These are phyloP conservation scores for Drosophila lutescens DNA, from an alignment of 2,888 invertebrate genomes.

Conservation along the genomic window DNA sequence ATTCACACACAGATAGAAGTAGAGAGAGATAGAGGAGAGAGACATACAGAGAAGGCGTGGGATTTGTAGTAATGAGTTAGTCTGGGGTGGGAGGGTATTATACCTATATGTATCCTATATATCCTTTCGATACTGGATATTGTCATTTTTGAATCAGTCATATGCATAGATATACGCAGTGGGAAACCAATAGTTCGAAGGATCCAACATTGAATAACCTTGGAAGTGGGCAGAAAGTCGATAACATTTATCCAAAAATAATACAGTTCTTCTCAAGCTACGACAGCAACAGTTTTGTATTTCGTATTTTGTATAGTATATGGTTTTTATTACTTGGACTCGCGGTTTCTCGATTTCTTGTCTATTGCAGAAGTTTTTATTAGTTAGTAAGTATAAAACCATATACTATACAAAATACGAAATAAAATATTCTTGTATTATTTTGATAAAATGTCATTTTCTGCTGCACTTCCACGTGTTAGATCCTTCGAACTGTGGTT, in stretches of 20 bases:
- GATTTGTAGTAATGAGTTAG: no score
- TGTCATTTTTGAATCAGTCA: constrained; percentile 17
- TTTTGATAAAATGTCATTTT: no score
- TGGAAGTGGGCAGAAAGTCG: constrained; percentile 19
- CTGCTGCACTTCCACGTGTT: no score
- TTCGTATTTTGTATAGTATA: neutral
- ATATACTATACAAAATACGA: no score
- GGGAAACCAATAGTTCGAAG: constrained; percentile 67
- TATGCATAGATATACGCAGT: constrained; percentile 7
- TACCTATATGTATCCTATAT: neutral
- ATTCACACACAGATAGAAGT: constrained; percentile 31
- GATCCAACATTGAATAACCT: constrained; percentile 37
- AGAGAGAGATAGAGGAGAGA: constrained; percentile 17
- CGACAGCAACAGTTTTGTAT: constrained; percentile 9
- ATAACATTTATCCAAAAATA: constrained; percentile 75
- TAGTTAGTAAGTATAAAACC: no score
- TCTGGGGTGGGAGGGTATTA: constrained; percentile 29
- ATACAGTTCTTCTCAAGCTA: constrained; percentile 39
- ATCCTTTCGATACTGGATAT: constrained; percentile 18
- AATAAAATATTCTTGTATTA: no score
- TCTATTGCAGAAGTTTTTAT: constrained; percentile 17
- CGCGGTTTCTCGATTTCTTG: constrained; percentile 17
- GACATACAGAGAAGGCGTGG: neutral
- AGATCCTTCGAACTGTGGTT: no score
- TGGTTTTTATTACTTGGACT: constrained; percentile 47